Evolutionary conservation across 2,888 invertebrate species (phyloP).

Genomic region (Caenorhabditis parvicauda): DNA sequence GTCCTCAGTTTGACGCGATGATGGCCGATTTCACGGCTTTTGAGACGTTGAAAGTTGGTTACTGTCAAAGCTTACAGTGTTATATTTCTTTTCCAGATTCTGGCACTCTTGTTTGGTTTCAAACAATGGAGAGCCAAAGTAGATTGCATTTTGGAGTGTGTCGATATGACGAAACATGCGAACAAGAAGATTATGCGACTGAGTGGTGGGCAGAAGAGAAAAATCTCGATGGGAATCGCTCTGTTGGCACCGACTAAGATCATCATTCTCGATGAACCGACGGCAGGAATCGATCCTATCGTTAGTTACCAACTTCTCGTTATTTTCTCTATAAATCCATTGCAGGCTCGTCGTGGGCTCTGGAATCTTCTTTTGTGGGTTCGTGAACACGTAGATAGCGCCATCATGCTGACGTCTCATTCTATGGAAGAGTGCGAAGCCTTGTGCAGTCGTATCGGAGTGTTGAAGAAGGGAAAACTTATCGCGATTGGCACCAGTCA

Average conservation of each 20-base stretch:
- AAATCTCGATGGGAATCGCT: conserved; percentile 78
- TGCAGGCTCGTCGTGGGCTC: conserved; percentile 69
- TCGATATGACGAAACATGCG: conserved; percentile 37
- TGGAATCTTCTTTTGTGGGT: conserved; percentile 61
- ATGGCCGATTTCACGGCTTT: conserved; percentile 46
- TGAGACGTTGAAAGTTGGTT: conserved; percentile 35
- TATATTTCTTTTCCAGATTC: conserved; percentile 7
- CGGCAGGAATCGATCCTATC: conserved; percentile 69
- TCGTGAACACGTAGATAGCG: conserved; percentile 4
- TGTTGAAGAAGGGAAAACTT: conserved; percentile 48
- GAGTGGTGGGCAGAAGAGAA: conserved; percentile 77
- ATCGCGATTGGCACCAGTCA: conserved; percentile 47
- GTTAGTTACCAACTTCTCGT: background rate
- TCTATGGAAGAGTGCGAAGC: conserved; percentile 58
- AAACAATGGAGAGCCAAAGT: conserved; percentile 18
- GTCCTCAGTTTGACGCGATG: conserved; percentile 56
- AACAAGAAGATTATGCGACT: conserved; percentile 33
- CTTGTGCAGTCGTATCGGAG: conserved; percentile 47
- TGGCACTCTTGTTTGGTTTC: conserved; percentile 20
- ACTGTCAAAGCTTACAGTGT: conserved; percentile 1
- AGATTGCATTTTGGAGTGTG: conserved; percentile 26
- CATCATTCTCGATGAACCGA: conserved; percentile 69
- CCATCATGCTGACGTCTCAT: conserved; percentile 67
- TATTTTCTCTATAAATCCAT: background rate
- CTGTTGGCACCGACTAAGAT: conserved; percentile 73